Evolutionary conservation across 2,888 invertebrate species (phyloP).

Genomic region (Yponomeuta malinellus): DNA sequence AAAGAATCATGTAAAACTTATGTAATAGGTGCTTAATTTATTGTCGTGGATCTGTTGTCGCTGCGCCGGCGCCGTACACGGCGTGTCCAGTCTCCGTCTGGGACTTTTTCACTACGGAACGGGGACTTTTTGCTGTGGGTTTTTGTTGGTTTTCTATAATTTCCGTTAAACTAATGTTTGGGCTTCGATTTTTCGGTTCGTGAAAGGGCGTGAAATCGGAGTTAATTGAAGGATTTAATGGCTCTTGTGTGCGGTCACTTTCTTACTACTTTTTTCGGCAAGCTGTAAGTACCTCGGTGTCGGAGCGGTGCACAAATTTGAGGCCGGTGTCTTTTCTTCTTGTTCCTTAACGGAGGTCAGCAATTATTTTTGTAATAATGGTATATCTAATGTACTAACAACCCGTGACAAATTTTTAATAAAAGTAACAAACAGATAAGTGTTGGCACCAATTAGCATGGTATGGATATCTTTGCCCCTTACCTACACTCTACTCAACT

Average conservation of each 20-base stretch:
- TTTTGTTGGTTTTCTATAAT: conserved; percentile 72
- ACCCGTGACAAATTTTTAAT: neutral
- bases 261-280: conserved; percentile 40
- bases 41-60: neutral
- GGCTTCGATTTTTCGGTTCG: conserved; percentile 75
- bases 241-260: conserved; percentile 68
- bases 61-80: conserved; percentile 27
- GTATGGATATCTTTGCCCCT: too few species aligned
- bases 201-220: conserved; percentile 74
- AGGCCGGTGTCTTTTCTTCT: conserved; percentile 9
- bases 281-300: conserved; percentile 12
- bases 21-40: neutral
- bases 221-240: conserved; percentile 69
- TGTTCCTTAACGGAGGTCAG: neutral
- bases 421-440: neutral
- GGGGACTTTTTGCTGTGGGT: conserved; percentile 46
- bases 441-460: too few species aligned
- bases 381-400: neutral
- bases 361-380: neutral
- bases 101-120: conserved; percentile 34
- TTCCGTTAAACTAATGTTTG: conserved; percentile 74
- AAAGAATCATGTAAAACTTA: neutral
- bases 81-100: conserved; percentile 33
- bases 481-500: too few species aligned
- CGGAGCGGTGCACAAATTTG: conserved; percentile 13